Percentiles rank a stretch among this genome's conserved stretches.
Conservation (phyloP, 2,113 vertebrate genomes). For the Oenanthe oenanthe region DNA sequence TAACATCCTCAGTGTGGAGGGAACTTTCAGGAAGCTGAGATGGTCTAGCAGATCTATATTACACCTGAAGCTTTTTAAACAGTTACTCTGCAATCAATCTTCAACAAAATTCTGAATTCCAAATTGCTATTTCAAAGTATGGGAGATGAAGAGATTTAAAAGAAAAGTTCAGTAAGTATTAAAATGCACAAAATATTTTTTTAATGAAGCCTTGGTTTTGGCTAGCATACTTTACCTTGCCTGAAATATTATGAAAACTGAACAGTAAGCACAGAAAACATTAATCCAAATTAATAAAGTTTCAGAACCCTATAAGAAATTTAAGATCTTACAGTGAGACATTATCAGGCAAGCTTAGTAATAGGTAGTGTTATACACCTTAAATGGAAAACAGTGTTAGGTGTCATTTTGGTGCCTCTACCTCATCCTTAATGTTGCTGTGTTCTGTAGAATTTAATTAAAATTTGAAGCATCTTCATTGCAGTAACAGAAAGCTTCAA, state of each 20-base stretch:
- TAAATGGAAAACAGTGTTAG: background rate
- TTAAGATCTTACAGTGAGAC: background rate
- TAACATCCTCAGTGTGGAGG: background rate
- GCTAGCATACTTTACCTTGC: background rate
- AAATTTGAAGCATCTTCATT: background rate
- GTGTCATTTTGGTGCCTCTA: background rate
- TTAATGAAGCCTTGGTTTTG: background rate
- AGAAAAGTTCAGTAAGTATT: background rate
- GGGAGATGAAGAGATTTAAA: background rate
- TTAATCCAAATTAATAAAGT: background rate
- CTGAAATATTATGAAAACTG: background rate
- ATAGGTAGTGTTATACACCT: background rate
- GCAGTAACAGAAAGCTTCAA: conserved; percentile 1
- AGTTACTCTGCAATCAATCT: background rate
- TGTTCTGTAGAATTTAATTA: background rate
- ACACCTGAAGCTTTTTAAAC: background rate
- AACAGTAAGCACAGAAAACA: background rate
- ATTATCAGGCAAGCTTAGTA: background rate
- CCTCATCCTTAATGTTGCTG: background rate
- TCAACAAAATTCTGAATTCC: background rate
- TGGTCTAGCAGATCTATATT: background rate
- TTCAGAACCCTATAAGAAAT: background rate
- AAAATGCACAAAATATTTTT: background rate
- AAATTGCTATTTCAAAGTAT: background rate
- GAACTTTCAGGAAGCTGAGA: background rate